A percentile compares a stretch with the other conserved stretches of the same genome.
Evolutionary conservation across 2,113 vertebrate genomes (phyloP).

Genomic region (Pogona vitticeps): DNA sequence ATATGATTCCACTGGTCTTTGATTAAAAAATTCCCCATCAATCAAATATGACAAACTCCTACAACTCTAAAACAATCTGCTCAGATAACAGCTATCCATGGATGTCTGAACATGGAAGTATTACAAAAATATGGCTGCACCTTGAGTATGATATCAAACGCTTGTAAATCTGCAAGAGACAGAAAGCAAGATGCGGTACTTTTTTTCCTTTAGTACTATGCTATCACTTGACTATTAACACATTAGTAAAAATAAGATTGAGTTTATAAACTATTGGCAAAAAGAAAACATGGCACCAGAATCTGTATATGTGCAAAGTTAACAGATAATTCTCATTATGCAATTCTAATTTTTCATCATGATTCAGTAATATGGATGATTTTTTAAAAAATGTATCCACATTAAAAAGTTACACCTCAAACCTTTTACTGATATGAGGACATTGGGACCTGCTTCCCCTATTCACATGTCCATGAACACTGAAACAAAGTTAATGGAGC

Average conservation of each 20-base stretch:
- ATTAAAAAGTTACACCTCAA: constrained; percentile 76
- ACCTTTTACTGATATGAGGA: constrained; percentile 75
- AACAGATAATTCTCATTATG: constrained; percentile 52
- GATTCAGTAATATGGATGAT: constrained; percentile 73
- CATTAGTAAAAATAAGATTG: too few relatives aligned
- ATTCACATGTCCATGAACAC: constrained; percentile 74
- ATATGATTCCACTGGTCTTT: background rate
- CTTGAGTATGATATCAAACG: background rate
- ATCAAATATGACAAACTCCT: background rate
- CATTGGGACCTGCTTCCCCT: constrained; percentile 71
- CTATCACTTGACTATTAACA: background rate
- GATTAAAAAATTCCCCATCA: background rate
- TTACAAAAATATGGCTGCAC: background rate
- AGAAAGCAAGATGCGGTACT: too few relatives aligned
- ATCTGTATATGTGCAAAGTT: constrained; percentile 22
- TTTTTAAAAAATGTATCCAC: constrained; percentile 75
- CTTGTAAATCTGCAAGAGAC: too few relatives aligned
- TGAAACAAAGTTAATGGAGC: constrained; percentile 72
- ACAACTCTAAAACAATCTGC: background rate
- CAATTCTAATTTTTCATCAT: constrained; percentile 67
- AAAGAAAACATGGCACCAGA: constrained; percentile 83
- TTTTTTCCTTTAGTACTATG: background rate
- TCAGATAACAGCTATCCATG: background rate
- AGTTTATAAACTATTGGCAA: constrained; percentile 35
- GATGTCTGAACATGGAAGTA: background rate